Evolutionary conservation across 2,888 invertebrate genomes (phyloP).

Genomic region (Osmoderma eremita): DNA sequence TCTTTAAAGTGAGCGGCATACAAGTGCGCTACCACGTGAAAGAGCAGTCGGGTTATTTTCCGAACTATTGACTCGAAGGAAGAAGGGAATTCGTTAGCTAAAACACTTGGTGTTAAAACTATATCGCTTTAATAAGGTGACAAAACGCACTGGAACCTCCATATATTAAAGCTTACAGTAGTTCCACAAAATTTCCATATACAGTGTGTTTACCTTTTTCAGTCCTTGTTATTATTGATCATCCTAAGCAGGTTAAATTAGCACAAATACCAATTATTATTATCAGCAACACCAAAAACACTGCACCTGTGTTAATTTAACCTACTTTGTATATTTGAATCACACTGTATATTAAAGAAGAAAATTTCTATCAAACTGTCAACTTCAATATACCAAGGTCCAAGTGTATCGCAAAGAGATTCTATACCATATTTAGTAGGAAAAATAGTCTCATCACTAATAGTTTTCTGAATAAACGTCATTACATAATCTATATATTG

Average conservation of each 20-base stretch:
- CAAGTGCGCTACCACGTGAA: slow-evolving; percentile 98
- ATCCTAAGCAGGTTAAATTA: too few species aligned
- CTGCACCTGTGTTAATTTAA: too few species aligned
- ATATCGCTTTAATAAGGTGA: neutral
- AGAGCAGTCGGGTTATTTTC: slow-evolving; percentile 95
- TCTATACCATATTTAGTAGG: slow-evolving; percentile 96
- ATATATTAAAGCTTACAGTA: too few species aligned
- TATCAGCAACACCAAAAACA: neutral
- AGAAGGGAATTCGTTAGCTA: slow-evolving; percentile 93
- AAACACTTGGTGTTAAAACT: slow-evolving; percentile 47
- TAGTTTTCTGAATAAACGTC: slow-evolving; percentile 97
- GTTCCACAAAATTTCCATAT: too few species aligned
- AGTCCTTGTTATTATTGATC: too few species aligned
- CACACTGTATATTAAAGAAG: too few species aligned
- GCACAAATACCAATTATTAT: too few species aligned
- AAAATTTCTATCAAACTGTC: too few species aligned
- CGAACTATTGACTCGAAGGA: slow-evolving; percentile 94
- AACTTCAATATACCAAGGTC: too few species aligned
- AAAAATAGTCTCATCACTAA: slow-evolving; percentile 96
- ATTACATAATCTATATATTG: slow-evolving; percentile 99
- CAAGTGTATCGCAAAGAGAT: neutral
- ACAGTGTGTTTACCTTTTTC: too few species aligned
- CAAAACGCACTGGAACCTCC: too few species aligned
- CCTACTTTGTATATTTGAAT: too few species aligned
- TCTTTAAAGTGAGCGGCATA: slow-evolving; percentile 98